Evolutionary conservation across 2,888 invertebrate species (phyloP).

Genomic region (Amphipoea lucens): DNA sequence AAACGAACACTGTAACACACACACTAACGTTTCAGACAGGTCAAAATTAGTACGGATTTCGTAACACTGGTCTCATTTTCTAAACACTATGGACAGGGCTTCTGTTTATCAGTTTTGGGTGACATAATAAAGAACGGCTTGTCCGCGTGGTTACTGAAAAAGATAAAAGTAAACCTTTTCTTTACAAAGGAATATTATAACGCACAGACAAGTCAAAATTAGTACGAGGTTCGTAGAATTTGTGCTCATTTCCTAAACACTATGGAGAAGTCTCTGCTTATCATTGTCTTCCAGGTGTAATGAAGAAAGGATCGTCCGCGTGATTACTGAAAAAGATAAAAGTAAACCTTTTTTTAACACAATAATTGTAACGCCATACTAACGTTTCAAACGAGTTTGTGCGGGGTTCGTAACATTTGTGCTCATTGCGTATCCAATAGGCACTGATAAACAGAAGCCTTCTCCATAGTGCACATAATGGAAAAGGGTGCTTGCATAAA

Average conservation of each 20-base stretch:
- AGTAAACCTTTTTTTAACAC: neutral
- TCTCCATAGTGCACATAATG: neutral
- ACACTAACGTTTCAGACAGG: neutral
- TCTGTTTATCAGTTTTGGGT: too few species aligned
- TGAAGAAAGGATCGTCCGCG: neutral
- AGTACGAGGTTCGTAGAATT: neutral
- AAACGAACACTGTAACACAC: neutral
- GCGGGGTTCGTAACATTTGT: neutral
- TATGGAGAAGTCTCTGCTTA: too few species aligned
- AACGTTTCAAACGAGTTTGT: neutral
- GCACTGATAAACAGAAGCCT: neutral
- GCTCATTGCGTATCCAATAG: neutral
- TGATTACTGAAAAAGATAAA: constrained; percentile 5
- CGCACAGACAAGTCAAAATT: neutral
- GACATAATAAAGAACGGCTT: too few species aligned
- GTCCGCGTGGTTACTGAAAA: constrained; percentile 6
- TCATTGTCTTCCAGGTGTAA: too few species aligned
- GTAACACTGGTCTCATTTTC: neutral
- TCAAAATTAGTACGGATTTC: neutral
- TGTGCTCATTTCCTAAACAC: neutral
- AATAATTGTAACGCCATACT: too few species aligned
- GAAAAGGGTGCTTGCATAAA: neutral
- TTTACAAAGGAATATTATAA: neutral
- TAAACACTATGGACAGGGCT: neutral
- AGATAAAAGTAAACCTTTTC: neutral